phyloP scores from a whole-genome alignment of 2,888 invertebrate genomes.

The Meta bourneti region DNA sequence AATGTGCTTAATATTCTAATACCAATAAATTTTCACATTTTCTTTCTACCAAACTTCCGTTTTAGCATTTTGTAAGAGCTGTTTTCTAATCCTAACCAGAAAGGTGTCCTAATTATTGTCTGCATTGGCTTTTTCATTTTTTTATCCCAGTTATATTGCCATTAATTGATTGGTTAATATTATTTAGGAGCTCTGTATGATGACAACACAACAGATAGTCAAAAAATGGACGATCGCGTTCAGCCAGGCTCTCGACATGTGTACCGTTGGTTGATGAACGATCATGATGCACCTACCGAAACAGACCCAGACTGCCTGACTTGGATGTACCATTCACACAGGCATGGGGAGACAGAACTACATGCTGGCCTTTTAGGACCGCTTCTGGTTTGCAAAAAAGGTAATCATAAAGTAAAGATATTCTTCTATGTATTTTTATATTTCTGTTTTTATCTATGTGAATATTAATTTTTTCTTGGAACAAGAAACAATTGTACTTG shows the following conservation, averaged over 20 bases:
- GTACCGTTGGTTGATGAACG: constrained; percentile 75
- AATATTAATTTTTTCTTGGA: too few relatives aligned
- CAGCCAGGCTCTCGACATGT: constrained; percentile 70
- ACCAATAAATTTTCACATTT: too few relatives aligned
- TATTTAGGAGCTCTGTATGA: constrained; percentile 72
- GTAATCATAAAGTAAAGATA: constrained; percentile 3
- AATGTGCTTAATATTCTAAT: too few relatives aligned
- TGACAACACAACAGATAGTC: constrained; percentile 64
- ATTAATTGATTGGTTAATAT: too few relatives aligned
- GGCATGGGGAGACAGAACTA: constrained; percentile 75
- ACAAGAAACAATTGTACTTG: too few relatives aligned
- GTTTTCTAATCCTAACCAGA: too few relatives aligned
- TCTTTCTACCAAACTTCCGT: too few relatives aligned
- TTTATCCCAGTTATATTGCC: neutral
- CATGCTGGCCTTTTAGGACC: constrained; percentile 77
- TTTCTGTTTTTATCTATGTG: too few relatives aligned
- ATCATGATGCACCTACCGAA: constrained; percentile 75
- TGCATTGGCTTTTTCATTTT: neutral
- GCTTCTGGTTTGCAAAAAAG: constrained; percentile 76
- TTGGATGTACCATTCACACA: constrained; percentile 77
- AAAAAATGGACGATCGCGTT: constrained; percentile 75
- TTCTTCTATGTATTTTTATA: too few relatives aligned
- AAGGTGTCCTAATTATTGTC: too few relatives aligned
- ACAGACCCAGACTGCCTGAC: constrained; percentile 77
- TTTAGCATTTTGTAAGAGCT: too few relatives aligned